A percentile compares a stretch with the other conserved stretches of the same genome.
Conservation (phyloP, 2,113 vertebrate species). For the Daboia siamensis region DNA sequence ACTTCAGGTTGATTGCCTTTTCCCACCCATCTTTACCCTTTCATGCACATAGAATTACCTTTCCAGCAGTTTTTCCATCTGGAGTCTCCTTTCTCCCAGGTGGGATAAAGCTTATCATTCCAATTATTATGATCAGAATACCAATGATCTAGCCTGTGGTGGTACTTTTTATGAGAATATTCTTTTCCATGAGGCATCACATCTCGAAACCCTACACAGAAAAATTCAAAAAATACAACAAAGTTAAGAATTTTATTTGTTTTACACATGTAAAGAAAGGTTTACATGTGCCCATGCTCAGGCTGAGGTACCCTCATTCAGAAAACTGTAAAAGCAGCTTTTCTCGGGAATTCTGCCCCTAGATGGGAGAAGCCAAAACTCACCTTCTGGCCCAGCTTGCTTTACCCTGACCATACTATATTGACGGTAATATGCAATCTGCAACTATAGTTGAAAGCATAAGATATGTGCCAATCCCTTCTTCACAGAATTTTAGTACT, state of each 20-base stretch:
- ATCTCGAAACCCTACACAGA: slow-evolving; percentile 67
- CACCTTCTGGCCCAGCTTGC: not conserved
- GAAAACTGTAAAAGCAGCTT: not conserved
- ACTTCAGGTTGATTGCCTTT: not conserved
- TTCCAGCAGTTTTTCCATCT: slow-evolving; percentile 74
- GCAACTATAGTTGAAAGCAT: not conserved
- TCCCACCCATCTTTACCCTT: not conserved
- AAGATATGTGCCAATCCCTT: not conserved
- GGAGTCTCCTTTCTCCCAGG: slow-evolving; percentile 69
- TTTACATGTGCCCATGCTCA: not conserved
- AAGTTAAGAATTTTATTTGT: not conserved
- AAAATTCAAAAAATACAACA: slow-evolving; percentile 12
- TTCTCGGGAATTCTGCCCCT: not conserved
- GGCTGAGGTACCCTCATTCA: not conserved
- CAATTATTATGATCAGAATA: slow-evolving; percentile 82
- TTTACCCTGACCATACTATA: not conserved
- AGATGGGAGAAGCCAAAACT: not conserved
- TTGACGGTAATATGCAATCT: not conserved
- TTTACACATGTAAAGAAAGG: not conserved
- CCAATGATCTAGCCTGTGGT: slow-evolving; percentile 67
- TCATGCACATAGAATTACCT: slow-evolving; percentile 50
- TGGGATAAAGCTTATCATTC: slow-evolving; percentile 87
- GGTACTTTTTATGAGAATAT: slow-evolving; percentile 23
- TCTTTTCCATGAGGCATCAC: slow-evolving; percentile 60
- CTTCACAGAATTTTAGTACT: not conserved